Evolutionary conservation across 2,888 invertebrate species (phyloP), one percentile per base, ranked within the genome.

Genomic region (Platypus cylindrus): DNA sequence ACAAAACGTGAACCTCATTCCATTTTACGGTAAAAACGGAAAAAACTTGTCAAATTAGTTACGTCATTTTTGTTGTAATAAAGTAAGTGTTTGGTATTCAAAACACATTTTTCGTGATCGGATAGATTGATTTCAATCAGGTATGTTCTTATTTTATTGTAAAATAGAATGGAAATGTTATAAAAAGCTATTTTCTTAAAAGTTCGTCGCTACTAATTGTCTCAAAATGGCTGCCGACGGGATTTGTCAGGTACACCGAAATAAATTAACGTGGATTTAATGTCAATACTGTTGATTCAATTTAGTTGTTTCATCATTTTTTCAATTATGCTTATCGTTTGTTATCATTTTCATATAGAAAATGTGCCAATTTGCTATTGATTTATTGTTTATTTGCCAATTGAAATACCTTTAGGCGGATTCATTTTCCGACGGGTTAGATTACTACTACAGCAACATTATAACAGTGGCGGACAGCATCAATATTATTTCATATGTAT

Each of bases 151-250:
- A 39, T 40, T 47, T 45, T 37, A 23, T 15, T 25, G 32, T 33
- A 25, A 38, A 15, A 39, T 23, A 12, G 27, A 28, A 23, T 60
- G 60, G 55, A 66, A 66, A 66, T 63, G 65, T 62, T 56, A 56
- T 64, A 66, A 61, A 66, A 66, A 53, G 64, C 64, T 58, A 64
- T 63, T n/a, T n/a, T n/a, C n/a, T n/a, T n/a, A 67, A 48, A 66
- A 66, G 56, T 65, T 67, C 63, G 66, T 60, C 32, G 45, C 46
- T 47, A n/a, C 48, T 43, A 40, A 43, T 47, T 45, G 46, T 46
- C 54, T 56, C 61, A 63, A 63, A 56, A 63, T 63, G 63, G 63
- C 63, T 59, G 58, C 61, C 62, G 62, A 52, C 62, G 63, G 62
- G 49, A 51, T 55, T 44, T 42, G 41, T 46, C 47, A 43, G 43